These are phyloP conservation scores for Xiphophorus birchmanni DNA, from an alignment of 2,797 vertebrate species.

Conservation along the genomic window DNA sequence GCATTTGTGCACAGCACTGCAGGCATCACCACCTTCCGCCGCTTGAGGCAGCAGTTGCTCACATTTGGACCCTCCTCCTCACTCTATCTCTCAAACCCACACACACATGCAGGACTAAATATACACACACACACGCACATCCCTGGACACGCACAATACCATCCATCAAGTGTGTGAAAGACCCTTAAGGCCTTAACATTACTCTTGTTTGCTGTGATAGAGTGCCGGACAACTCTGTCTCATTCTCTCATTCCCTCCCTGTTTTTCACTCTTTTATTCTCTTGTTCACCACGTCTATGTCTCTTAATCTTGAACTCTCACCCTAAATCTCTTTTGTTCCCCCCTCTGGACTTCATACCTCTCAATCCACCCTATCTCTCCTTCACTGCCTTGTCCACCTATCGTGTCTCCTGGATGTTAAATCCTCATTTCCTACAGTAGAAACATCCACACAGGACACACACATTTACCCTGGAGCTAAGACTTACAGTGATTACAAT, in stretches of 20 bases:
- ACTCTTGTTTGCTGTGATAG: slow-evolving; percentile 73
- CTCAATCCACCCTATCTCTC: slow-evolving; percentile 16
- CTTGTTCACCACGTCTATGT: slow-evolving; percentile 31
- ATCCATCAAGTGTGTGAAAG: slow-evolving; percentile 69
- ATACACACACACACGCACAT: neutral
- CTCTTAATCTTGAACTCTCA: slow-evolving; percentile 58
- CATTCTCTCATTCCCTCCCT: slow-evolving; percentile 44
- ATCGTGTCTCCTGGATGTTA: slow-evolving; percentile 10
- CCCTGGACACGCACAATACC: slow-evolving; percentile 34
- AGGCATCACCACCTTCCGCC: slow-evolving; percentile 34
- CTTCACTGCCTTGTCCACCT: slow-evolving; percentile 4
- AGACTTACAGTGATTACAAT: slow-evolving; percentile 60
- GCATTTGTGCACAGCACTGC: slow-evolving; percentile 15
- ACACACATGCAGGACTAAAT: neutral
- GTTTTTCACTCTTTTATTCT: slow-evolving; percentile 48
- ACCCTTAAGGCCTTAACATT: slow-evolving; percentile 72
- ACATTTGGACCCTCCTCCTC: slow-evolving; percentile 29
- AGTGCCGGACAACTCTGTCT: slow-evolving; percentile 63
- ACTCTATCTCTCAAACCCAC: neutral
- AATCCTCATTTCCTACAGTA: slow-evolving; percentile 16
- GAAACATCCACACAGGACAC: slow-evolving; percentile 1
- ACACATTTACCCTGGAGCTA: slow-evolving; percentile 30
- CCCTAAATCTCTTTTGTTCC: slow-evolving; percentile 58
- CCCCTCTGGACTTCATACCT: slow-evolving; percentile 17
- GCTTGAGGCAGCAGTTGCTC: slow-evolving; percentile 65